phyloP scores from a whole-genome alignment of 2,888 invertebrate genomes.

The Scaptomyza parva region DNA sequence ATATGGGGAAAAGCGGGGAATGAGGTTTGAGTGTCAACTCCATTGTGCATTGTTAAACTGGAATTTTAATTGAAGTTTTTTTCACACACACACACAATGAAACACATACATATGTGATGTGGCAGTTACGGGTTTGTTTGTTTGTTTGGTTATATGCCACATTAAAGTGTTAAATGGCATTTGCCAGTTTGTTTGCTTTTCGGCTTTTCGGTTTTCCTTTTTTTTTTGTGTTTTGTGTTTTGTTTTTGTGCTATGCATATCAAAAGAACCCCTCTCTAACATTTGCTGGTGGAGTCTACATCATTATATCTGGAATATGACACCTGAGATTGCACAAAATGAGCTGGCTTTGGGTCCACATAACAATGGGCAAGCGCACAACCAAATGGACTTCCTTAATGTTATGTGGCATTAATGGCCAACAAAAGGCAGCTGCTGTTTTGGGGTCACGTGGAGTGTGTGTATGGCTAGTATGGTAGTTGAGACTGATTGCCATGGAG shows the following conservation, averaged over 20 bases:
- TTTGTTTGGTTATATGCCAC: conserved; percentile 13
- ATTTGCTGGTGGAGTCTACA: conserved; percentile 25
- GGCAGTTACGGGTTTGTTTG: background rate
- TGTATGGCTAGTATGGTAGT: background rate
- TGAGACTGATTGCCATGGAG: conserved; percentile 18
- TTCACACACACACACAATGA: conserved; percentile 28
- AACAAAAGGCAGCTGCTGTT: conserved; percentile 6
- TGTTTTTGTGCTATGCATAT: conserved; percentile 56
- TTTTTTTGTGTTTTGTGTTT: conserved; percentile 8
- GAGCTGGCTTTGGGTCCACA: conserved; percentile 12
- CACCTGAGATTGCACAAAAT: conserved; percentile 63
- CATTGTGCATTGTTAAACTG: conserved; percentile 59
- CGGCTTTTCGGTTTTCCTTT: conserved; percentile 2
- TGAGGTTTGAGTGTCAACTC: conserved; percentile 22
- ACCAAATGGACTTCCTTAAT: conserved; percentile 18
- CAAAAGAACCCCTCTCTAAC: conserved; percentile 33
- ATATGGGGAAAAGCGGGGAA: conserved; percentile 24
- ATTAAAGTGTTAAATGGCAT: conserved; percentile 68
- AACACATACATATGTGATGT: conserved; percentile 21
- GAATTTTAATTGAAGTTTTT: conserved; percentile 72
- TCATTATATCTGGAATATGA: conserved; percentile 61
- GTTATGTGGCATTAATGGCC: conserved; percentile 34
- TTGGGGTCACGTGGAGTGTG: conserved; percentile 8
- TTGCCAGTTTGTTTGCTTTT: conserved; percentile 39
- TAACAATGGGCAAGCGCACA: conserved; percentile 15